These are phyloP conservation scores for Urocolius indicus DNA, from an alignment of 2,113 vertebrate species.

Conservation along the genomic window DNA sequence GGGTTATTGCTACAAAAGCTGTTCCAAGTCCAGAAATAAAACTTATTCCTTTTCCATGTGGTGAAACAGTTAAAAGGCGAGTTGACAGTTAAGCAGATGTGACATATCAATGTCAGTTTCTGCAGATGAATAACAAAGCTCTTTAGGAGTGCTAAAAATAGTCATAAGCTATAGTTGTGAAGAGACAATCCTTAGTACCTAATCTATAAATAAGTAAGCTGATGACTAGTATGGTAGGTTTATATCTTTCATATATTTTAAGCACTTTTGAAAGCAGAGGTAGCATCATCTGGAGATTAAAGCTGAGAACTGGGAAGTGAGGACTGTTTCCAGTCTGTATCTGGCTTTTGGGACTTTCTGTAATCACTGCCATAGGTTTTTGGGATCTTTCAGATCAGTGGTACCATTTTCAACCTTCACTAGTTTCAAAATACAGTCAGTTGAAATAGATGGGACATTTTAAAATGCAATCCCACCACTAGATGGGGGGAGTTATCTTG, in stretches of 20 bases:
- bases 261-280: neutral
- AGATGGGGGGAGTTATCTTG: conserved; percentile 7
- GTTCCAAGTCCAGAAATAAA: conserved; percentile 1
- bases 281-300: neutral
- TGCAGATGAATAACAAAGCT: conserved; percentile 30
- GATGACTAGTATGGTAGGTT: neutral
- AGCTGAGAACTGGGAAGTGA: neutral
- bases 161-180: neutral
- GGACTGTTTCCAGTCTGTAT: neutral
- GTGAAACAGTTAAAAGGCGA: neutral
- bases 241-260: neutral
- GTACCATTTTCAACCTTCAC: neutral
- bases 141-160: conserved; percentile 43
- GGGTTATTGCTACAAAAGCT: neutral
- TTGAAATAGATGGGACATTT: neutral
- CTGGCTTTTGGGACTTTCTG: neutral
- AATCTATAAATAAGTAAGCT: conserved; percentile 9
- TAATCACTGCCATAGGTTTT: neutral
- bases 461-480: conserved; percentile 3
- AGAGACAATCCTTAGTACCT: neutral
- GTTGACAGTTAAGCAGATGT: neutral
- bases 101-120: neutral
- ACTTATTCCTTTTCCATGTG: neutral
- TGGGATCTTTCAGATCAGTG: neutral
- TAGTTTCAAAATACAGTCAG: neutral